These are phyloP conservation scores for Sander lucioperca DNA, from an alignment of 2,113 vertebrate genomes.

Conservation along the genomic window DNA sequence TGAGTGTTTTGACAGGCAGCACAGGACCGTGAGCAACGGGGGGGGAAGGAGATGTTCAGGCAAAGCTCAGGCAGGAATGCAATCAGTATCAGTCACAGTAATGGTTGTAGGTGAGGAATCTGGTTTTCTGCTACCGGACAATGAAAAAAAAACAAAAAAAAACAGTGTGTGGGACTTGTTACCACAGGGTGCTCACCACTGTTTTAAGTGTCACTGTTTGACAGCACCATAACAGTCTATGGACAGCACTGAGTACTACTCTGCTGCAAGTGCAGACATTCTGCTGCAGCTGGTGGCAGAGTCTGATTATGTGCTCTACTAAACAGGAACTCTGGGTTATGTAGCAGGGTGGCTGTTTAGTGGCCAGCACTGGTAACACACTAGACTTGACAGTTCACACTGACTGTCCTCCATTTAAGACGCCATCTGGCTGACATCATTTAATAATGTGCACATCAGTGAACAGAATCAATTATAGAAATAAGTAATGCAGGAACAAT, in stretches of 20 bases:
- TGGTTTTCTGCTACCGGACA: conserved; percentile 25
- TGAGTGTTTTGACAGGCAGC: conserved; percentile 67
- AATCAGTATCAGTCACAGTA: conserved; percentile 50
- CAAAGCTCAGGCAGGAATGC: conserved; percentile 32
- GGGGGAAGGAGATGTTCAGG: conserved; percentile 22
- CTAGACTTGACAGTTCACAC: conserved; percentile 34
- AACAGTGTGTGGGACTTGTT: conserved; percentile 5
- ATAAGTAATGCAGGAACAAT: background rate
- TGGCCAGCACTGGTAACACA: conserved; percentile 70
- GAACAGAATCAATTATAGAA: conserved; percentile 49
- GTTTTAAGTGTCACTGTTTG: conserved; percentile 47
- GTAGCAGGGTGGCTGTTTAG: conserved; percentile 77
- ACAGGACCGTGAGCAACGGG: conserved; percentile 42
- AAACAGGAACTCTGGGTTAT: conserved; percentile 81
- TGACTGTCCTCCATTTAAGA: conserved; percentile 45
- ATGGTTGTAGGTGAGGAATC: conserved; percentile 24
- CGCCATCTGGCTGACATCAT: conserved; percentile 61
- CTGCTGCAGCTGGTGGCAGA: conserved; percentile 83
- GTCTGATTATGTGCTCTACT: conserved; percentile 87
- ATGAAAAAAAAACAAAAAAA: conserved; percentile 9
- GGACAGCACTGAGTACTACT: conserved; percentile 30
- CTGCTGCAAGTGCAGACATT: conserved; percentile 71
- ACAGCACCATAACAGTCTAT: background rate
- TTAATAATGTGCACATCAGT: conserved; percentile 39
- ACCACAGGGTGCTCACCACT: conserved; percentile 24